Evolutionary conservation across 2,888 invertebrate genomes (phyloP), one percentile per base, ranked within the genome.

Genomic region (Clistopyga incitator): DNA sequence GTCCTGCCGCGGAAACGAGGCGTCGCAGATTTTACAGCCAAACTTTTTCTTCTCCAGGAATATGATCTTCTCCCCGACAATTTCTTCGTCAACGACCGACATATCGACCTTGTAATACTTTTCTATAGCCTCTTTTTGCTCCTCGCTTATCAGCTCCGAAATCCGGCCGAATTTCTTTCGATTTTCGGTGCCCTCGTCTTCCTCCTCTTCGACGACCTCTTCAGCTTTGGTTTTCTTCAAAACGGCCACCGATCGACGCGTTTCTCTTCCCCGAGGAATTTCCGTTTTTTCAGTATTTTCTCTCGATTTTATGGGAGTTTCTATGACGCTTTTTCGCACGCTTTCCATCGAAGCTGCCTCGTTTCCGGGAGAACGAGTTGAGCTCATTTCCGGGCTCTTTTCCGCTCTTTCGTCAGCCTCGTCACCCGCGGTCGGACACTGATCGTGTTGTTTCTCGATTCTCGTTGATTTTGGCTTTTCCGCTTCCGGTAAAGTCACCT

Each of bases 341-440:
- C 29, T 10, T 50, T 65, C 75, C 65, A 50, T 75, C 0, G 45
- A 20, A 0, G 72, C 52, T 1, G 13, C 25, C n/a, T 64, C 71
- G 20, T 50, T 72, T n/a, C 23, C 59, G 11, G 13, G 10, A 8
- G n/a, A 3, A 1, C 20, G 15, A 25, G 56, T 64, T 11, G 61
- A 20, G 6, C 64, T 64, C 64, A 20, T 64, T 10, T 61, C 61
- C 64, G 74, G 61, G 0, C 64, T 75, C 18, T 78, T 52, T 15
- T 72, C 72, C 11, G 38, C 15, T 10, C 2, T 45, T 20, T 67
- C 61, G 52, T 84, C 96, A 42, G 95, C 86, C 78, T 88, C 87
- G 25, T 89, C 85, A 23, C 77, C 86, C 1, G 81, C 81, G 3
- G 77, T 68, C 61, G 87, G 85, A 70, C 82, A 78, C 18, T 61